Evolutionary conservation across 2,113 vertebrate genomes (phyloP).

Genomic region (Sinocyclocheilus anshuiensis): DNA sequence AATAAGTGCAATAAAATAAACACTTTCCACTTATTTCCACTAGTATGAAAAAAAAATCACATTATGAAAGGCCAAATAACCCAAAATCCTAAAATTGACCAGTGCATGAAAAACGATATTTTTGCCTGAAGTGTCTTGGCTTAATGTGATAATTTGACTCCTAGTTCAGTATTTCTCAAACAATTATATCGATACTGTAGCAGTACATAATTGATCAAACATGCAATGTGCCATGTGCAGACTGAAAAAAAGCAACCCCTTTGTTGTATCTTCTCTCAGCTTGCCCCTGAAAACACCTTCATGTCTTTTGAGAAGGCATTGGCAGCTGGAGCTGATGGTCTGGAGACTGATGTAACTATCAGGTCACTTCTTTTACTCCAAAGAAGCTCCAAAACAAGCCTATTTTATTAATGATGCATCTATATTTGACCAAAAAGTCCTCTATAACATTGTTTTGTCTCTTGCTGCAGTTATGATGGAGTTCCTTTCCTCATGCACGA

Average conservation of each 20-base stretch:
- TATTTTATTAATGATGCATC: no score
- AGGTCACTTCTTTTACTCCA: slow-evolving; percentile 73
- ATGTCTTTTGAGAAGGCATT: slow-evolving; percentile 91
- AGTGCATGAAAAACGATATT: no score
- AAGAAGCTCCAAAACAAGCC: neutral
- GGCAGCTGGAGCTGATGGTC: slow-evolving; percentile 78
- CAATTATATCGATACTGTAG: no score
- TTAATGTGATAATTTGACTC: no score
- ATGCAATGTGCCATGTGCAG: no score
- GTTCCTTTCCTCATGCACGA: slow-evolving; percentile 96
- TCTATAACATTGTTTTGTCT: slow-evolving; percentile 37
- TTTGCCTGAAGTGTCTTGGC: no score
- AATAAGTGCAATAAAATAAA: no score
- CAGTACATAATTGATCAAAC: no score
- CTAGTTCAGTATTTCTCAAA: neutral
- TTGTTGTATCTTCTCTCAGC: slow-evolving; percentile 62
- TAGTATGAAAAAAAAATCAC: no score
- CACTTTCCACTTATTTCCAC: no score
- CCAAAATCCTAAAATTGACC: no score
- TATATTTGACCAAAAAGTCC: neutral
- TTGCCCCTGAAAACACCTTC: slow-evolving; percentile 89
- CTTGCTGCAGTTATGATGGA: slow-evolving; percentile 77
- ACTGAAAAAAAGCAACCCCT: neutral
- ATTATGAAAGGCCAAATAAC: no score
- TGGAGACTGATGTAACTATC: slow-evolving; percentile 86